Evolutionary conservation across 2,888 invertebrate species (phyloP).

Genomic region (Drosophila mettleri): DNA sequence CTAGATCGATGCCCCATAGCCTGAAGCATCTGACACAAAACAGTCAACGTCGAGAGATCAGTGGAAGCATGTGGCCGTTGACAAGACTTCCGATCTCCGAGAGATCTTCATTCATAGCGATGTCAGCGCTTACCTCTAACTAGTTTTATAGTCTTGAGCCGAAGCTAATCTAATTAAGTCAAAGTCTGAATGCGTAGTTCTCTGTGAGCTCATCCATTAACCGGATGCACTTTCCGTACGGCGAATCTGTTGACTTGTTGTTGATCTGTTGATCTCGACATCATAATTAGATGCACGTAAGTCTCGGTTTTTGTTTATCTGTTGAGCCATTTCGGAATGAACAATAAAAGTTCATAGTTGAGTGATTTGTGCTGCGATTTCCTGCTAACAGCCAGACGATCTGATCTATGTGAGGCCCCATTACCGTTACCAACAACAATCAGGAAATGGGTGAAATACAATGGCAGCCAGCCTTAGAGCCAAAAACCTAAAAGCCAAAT

Average conservation of each 20-base stretch:
- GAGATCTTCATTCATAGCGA: neutral
- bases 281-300: slow-evolving; percentile 18
- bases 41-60: neutral
- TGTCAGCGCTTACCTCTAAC: neutral
- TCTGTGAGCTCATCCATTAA: slow-evolving; percentile 6
- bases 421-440: slow-evolving; percentile 27
- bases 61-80: neutral
- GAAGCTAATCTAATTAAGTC: slow-evolving; percentile 2
- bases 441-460: slow-evolving; percentile 36
- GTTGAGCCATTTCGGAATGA: slow-evolving; percentile 1
- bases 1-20: neutral
- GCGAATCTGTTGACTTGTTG: neutral
- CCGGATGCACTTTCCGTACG: slow-evolving; percentile 29
- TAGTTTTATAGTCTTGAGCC: neutral
- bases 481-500: neutral
- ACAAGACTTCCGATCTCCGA: neutral
- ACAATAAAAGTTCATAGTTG: slow-evolving; percentile 38
- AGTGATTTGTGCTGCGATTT: slow-evolving; percentile 33
- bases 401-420: slow-evolving; percentile 9
- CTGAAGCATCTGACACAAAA: neutral
- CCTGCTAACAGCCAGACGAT: slow-evolving; percentile 32
- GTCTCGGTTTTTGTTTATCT: slow-evolving; percentile 9
- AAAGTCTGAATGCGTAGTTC: neutral
- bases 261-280: slow-evolving; percentile 19
- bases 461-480: slow-evolving; percentile 5